A percentile compares a stretch with the other conserved stretches of the same genome.
phyloP scores from a whole-genome alignment of 2,113 vertebrate species.

The Tylochromis polylepis region DNA sequence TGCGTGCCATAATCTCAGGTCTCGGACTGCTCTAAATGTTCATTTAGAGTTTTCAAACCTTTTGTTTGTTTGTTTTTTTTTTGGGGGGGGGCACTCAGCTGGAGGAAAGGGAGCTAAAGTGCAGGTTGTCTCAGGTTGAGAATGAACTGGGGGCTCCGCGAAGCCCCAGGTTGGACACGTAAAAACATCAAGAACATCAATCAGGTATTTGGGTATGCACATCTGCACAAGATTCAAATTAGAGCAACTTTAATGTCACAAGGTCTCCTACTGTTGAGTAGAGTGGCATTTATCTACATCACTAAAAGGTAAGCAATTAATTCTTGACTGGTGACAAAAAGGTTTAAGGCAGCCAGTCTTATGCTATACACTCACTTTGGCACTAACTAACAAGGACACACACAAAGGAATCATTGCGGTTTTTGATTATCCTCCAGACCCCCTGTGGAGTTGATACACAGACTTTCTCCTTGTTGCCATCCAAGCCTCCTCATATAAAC shows the following conservation, averaged over 20 bases:
- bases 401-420: neutral
- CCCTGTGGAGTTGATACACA: neutral
- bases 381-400: neutral
- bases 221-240: neutral
- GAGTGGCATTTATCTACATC: conserved; percentile 12
- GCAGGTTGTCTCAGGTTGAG: neutral
- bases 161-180: neutral
- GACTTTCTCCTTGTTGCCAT: conserved; percentile 32
- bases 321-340: neutral
- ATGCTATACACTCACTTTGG: neutral
- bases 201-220: neutral
- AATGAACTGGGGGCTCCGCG: neutral
- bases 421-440: neutral
- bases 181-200: neutral
- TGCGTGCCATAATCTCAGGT: neutral
- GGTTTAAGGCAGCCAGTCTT: neutral
- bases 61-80: no score
- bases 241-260: neutral
- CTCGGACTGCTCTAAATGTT: neutral
- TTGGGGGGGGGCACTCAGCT: neutral
- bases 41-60: neutral
- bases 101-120: neutral
- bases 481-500: neutral
- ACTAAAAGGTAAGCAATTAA: conserved; percentile 6
- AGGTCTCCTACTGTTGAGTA: neutral